Conservation (phyloP, 2,888 invertebrate species). For the Caradrina clavipalpis region DNA sequence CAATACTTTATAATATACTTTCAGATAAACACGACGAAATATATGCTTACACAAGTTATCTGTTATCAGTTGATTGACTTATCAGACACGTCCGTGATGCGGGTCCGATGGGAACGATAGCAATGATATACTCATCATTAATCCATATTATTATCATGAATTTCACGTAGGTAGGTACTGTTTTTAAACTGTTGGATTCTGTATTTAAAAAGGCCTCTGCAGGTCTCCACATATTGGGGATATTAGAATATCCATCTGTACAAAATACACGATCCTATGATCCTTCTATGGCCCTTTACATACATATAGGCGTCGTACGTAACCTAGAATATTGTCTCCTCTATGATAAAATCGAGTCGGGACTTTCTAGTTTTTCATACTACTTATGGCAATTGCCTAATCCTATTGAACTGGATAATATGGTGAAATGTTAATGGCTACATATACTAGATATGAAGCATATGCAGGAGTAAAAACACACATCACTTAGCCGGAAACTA, state of each 20-base stretch:
- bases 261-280: too few species aligned
- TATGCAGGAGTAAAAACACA: too few species aligned
- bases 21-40: slow-evolving; percentile 51
- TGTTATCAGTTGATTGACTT: slow-evolving; percentile 68
- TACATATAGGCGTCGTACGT: too few species aligned
- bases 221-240: too few species aligned
- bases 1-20: slow-evolving; percentile 33
- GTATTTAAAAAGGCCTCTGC: too few species aligned
- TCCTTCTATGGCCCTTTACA: too few species aligned
- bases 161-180: neutral
- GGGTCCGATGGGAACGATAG: slow-evolving; percentile 30
- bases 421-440: neutral
- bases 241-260: too few species aligned
- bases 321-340: too few species aligned
- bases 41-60: slow-evolving; percentile 59
- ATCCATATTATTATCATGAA: neutral
- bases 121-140: slow-evolving; percentile 24
- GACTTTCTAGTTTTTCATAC: too few species aligned
- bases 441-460: neutral
- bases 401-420: neutral
- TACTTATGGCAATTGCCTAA: too few species aligned
- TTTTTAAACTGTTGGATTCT: neutral
- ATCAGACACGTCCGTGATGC: slow-evolving; percentile 55
- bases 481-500: too few species aligned
- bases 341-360: too few species aligned